Percentiles rank a stretch among this genome's conserved stretches.
Conservation (phyloP, 2,797 vertebrate species). For the Sebastes trivittatus region DNA sequence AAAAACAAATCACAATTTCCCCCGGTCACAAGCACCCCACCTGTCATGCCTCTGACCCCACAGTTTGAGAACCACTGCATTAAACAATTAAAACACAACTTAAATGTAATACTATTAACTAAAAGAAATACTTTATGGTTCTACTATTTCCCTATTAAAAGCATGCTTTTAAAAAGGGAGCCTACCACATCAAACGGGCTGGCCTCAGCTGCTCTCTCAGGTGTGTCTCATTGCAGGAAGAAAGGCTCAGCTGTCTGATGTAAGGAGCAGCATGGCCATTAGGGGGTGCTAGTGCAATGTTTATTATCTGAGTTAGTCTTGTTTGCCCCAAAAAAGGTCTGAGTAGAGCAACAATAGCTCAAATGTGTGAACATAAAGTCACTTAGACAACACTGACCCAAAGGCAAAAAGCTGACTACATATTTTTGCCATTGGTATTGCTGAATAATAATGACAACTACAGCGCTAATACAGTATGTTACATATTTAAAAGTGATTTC, state of each 20-base stretch:
- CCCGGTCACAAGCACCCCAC: too few species aligned
- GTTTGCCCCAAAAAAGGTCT: neutral
- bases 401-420: neutral
- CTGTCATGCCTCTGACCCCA: too few species aligned
- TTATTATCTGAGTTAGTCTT: neutral
- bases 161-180: too few species aligned
- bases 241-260: neutral
- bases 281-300: conserved; percentile 6
- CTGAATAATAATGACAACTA: neutral
- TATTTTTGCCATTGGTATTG: neutral
- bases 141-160: too few species aligned
- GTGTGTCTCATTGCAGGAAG: too few species aligned
- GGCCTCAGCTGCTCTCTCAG: too few species aligned
- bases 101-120: too few species aligned
- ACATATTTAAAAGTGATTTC: neutral
- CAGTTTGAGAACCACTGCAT: too few species aligned
- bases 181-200: accelerated
- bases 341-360: neutral
- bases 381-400: neutral
- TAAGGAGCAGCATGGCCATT: neutral
- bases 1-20: too few species aligned
- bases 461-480: neutral
- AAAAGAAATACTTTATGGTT: too few species aligned
- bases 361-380: neutral
- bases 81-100: too few species aligned